These are phyloP conservation scores for Hyperoplus lanceolatus DNA, from an alignment of 2,797 vertebrate genomes.

Conservation along the genomic window DNA sequence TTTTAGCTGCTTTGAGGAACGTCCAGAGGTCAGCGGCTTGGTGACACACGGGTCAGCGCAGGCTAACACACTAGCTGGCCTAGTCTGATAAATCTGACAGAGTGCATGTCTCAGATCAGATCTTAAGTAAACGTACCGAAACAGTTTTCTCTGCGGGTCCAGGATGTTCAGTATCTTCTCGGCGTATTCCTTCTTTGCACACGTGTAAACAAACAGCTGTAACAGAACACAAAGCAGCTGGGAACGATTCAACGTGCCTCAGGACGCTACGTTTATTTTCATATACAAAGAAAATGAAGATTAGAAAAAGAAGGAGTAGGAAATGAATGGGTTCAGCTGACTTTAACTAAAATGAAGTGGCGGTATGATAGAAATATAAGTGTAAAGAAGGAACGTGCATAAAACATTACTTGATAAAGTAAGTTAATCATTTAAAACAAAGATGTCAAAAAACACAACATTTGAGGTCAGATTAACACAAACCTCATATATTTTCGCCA, in stretches of 20 bases:
- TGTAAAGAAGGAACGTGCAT: not conserved
- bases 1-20: no score
- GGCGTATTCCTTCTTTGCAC: slow-evolving; percentile 88
- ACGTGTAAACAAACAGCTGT: slow-evolving; percentile 91
- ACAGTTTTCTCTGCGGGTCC: slow-evolving; percentile 88
- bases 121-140: slow-evolving; percentile 81
- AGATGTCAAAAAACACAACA: no score
- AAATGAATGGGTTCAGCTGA: not conserved
- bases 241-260: not conserved
- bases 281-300: slow-evolving; percentile 8
- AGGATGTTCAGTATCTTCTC: slow-evolving; percentile 89
- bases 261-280: not conserved
- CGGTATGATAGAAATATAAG: not conserved
- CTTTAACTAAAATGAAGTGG: not conserved
- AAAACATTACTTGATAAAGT: not conserved
- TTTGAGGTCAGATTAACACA: not conserved
- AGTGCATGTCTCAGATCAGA: not conserved
- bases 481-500: slow-evolving; percentile 90
- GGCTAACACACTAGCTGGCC: not conserved
- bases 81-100: not conserved
- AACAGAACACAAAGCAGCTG: slow-evolving; percentile 59
- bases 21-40: not conserved
- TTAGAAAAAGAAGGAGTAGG: not conserved
- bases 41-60: not conserved
- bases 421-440: no score